Percentiles rank a stretch among this genome's conserved stretches.
Conservation (phyloP, 2,113 vertebrate species). For the Scomber scombrus region DNA sequence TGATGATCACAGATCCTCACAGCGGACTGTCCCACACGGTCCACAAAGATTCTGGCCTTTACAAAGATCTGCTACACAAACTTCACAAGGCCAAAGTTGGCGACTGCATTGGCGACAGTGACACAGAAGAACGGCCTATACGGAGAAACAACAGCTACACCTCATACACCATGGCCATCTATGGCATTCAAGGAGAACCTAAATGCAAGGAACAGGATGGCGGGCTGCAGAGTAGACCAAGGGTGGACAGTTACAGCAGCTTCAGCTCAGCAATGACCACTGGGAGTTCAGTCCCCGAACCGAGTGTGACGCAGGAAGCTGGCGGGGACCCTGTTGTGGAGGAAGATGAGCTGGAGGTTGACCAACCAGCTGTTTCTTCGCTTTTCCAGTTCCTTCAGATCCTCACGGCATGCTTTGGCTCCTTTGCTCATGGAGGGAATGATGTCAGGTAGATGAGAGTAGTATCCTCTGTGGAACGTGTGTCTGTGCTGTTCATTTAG, state of each 20-base stretch:
- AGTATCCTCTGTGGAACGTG: background rate
- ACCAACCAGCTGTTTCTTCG: slow-evolving; percentile 90
- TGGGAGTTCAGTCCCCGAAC: slow-evolving; percentile 55
- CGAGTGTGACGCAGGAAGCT: slow-evolving; percentile 68
- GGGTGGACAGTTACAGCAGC: slow-evolving; percentile 95
- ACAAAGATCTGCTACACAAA: slow-evolving; percentile 97
- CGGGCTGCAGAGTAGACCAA: slow-evolving; percentile 85
- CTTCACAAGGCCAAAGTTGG: slow-evolving; percentile 94
- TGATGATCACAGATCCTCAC: slow-evolving; percentile 87
- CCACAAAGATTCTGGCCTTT: slow-evolving; percentile 95
- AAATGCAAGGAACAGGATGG: slow-evolving; percentile 84
- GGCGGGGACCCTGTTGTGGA: slow-evolving; percentile 79
- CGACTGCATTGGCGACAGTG: slow-evolving; percentile 94
- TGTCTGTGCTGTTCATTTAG: background rate
- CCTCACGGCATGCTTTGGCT: slow-evolving; percentile 96
- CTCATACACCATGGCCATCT: slow-evolving; percentile 97
- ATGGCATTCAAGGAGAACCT: slow-evolving; percentile 91
- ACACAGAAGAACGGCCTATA: slow-evolving; percentile 90
- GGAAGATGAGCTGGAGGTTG: slow-evolving; percentile 92
- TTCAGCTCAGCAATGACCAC: slow-evolving; percentile 90
- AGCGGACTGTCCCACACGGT: slow-evolving; percentile 93
- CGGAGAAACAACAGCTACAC: slow-evolving; percentile 98
- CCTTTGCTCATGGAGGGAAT: slow-evolving; percentile 97
- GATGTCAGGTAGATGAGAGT: slow-evolving; percentile 90
- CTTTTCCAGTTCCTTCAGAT: slow-evolving; percentile 98